phyloP scores from a whole-genome alignment of 2,113 vertebrate species.

The Silurus meridionalis region DNA sequence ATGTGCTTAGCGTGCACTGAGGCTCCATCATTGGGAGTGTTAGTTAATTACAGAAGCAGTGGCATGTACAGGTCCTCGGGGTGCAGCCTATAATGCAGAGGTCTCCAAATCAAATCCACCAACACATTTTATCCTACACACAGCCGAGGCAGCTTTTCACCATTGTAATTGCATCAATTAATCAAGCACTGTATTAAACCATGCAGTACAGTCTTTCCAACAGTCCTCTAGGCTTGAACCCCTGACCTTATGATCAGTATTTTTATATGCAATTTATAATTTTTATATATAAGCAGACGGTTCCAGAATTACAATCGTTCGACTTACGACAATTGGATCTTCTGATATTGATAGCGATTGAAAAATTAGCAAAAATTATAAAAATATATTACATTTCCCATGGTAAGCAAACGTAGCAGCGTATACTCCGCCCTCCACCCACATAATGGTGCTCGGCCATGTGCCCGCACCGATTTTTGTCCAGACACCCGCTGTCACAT shows the following conservation, averaged over 20 bases:
- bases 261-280: no score
- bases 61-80: slow-evolving; percentile 43
- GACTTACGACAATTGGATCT: background rate
- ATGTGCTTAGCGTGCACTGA: slow-evolving; percentile 7
- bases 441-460: no score
- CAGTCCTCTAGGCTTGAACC: background rate
- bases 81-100: slow-evolving; percentile 31
- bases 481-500: no score
- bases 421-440: no score
- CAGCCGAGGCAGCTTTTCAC: slow-evolving; percentile 30
- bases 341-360: no score
- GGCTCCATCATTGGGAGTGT: slow-evolving; percentile 1
- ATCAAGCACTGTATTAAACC: slow-evolving; percentile 41
- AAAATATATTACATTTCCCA: no score
- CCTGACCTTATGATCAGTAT: no score
- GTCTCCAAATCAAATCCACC: slow-evolving; percentile 39
- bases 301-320: no score
- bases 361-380: no score
- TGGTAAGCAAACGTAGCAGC: no score
- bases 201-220: background rate
- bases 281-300: no score
- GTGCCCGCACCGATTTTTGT: no score
- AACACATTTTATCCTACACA: slow-evolving; percentile 32
- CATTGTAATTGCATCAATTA: slow-evolving; percentile 47
- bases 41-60: slow-evolving; percentile 45